Evolutionary conservation across 2,888 invertebrate genomes (phyloP).

Genomic region (Spisula solida): DNA sequence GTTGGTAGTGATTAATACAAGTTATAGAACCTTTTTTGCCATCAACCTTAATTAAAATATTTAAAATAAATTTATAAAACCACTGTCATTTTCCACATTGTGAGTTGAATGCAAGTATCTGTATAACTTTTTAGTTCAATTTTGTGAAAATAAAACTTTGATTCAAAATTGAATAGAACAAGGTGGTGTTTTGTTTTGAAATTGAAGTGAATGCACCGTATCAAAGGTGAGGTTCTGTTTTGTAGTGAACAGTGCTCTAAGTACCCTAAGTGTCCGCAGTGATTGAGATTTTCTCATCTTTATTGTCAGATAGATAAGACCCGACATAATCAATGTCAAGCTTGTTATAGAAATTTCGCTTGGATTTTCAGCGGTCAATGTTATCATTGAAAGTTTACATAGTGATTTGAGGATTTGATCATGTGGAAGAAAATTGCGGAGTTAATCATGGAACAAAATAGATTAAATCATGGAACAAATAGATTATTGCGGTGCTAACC

Average conservation of each 20-base stretch:
- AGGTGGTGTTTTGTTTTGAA: not conserved
- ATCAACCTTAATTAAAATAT: too few relatives aligned
- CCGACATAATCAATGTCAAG: not conserved
- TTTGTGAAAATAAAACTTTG: not conserved
- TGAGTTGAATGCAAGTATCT: not conserved
- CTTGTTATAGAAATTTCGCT: not conserved
- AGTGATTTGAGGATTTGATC: constrained; percentile 3
- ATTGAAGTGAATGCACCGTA: not conserved
- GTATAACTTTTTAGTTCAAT: not conserved
- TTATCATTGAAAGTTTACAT: not conserved
- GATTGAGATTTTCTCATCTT: not conserved
- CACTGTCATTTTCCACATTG: not conserved
- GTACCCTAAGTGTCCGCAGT: not conserved
- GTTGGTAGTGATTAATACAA: too few relatives aligned
- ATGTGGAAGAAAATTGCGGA: not conserved
- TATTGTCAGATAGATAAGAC: not conserved
- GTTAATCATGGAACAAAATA: too few relatives aligned
- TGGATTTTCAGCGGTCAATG: not conserved
- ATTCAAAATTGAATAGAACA: not conserved
- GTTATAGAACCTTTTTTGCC: too few relatives aligned
- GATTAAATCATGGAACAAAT: too few relatives aligned
- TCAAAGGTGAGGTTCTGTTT: not conserved
- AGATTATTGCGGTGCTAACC: not conserved
- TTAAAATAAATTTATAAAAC: too few relatives aligned
- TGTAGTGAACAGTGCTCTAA: not conserved